phyloP scores from a whole-genome alignment of 2,113 vertebrate species.

The Trachemys scripta region DNA sequence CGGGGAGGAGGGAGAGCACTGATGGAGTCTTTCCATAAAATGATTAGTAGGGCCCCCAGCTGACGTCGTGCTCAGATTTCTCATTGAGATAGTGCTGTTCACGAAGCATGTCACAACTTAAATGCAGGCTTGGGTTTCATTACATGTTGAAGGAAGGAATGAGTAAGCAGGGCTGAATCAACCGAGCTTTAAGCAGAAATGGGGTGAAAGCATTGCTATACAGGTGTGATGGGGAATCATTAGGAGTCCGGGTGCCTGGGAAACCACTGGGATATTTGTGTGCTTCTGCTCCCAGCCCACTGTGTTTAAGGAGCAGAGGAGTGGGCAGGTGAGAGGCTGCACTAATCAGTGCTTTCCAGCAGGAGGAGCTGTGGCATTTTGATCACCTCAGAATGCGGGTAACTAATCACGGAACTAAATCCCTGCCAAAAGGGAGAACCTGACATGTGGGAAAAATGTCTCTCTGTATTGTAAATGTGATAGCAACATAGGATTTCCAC shows the following conservation, averaged over 20 bases:
- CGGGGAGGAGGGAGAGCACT: background rate
- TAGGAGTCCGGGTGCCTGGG: background rate
- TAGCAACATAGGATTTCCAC: background rate
- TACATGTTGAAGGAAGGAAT: background rate
- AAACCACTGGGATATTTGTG: background rate
- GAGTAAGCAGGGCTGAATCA: background rate
- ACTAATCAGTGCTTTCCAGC: background rate
- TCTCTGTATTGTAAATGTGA: background rate
- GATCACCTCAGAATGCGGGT: background rate
- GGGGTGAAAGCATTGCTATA: background rate
- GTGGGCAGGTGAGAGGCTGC: background rate
- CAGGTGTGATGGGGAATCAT: background rate
- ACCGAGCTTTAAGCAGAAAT: rapidly evolving
- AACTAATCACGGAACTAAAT: background rate
- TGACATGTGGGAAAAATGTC: background rate
- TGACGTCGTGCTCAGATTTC: conserved; percentile 11
- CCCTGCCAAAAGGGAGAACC: background rate
- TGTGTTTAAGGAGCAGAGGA: rapidly evolving
- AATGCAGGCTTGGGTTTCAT: rapidly evolving
- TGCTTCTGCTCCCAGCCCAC: background rate
- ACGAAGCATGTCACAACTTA: conserved; percentile 9
- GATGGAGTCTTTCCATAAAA: background rate
- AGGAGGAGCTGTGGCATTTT: rapidly evolving
- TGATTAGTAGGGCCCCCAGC: background rate
- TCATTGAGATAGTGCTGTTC: conserved; percentile 26